Evolutionary conservation across 2,797 vertebrate genomes (phyloP), one percentile per base, ranked within the genome.

Genomic region (Oreochromis grahami): DNA sequence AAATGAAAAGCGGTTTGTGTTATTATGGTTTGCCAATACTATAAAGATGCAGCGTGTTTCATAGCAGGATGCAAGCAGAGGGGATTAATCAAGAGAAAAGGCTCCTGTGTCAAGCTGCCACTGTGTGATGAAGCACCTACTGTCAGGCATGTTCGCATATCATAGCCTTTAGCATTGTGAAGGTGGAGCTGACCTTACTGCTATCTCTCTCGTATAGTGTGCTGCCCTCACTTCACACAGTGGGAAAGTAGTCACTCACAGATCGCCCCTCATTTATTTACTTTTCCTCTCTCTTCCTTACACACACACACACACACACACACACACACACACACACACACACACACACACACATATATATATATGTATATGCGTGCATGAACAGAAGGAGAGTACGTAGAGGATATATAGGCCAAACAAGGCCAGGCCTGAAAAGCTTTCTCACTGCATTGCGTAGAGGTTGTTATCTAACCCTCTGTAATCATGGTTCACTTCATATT

Each of bases 401-500:
- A 89, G 86, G 84, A 92, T 91, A 89, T 81, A 91, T 88, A 87
- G n/a, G n/a, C n/a, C n/a, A 85, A 90, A 89, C 79, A 83, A 91
- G 92, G 90, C 83, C 90, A 91, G 88, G 86, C 88, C 85, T 87
- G 88, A 87, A 88, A 91, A 89, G 89, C 85, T 86, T 91, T 89
- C 85, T 90, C 82, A 81, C 87, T 89, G 91, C 82, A 80, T 90
- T 91, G 86, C 74, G 51, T 91, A 86, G 90, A 91, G 91, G 87
- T 89, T 91, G 94, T 93, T 95, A 94, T 94, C 92, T 95, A 93
- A 95, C 95, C 91, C 91, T 90, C 89, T 89, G 89, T 95, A 94
- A 95, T 94, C 93, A 93, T 93, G 94, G 88, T 93, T 95, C 91
- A 94, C 91, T 95, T 94, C 94, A 90, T 94, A 94, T 94, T 95